These are phyloP conservation scores for Melanaphis sacchari DNA, from an alignment of 1,140 invertebrate species.

Conservation along the genomic window DNA sequence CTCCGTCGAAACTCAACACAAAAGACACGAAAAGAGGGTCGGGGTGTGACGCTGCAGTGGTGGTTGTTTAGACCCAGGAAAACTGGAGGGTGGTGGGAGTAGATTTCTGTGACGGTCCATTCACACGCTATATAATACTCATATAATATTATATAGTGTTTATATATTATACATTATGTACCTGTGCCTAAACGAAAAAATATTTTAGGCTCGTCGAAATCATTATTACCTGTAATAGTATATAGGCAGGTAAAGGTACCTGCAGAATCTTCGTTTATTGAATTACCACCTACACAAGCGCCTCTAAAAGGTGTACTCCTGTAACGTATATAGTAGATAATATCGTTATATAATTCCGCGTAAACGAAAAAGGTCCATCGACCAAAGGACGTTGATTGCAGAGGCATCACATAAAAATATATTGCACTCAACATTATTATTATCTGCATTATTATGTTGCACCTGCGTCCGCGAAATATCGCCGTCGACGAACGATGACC, in stretches of 20 bases:
- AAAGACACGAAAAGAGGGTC: not conserved
- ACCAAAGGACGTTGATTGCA: not conserved
- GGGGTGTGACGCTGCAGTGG: too few species aligned
- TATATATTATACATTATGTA: not conserved
- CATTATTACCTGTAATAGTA: not conserved
- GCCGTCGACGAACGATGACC: not conserved
- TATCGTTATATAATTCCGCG: not conserved
- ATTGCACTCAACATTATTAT: not conserved
- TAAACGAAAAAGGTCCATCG: conserved; percentile 22
- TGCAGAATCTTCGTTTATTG: conserved; percentile 22
- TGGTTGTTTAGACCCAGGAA: not conserved
- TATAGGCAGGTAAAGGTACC: not conserved
- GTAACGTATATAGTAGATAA: not conserved
- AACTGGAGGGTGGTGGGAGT: not conserved
- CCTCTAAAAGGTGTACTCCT: not conserved
- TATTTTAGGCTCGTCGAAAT: not conserved
- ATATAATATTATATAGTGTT: not conserved
- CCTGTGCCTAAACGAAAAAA: not conserved
- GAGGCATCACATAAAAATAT: not conserved
- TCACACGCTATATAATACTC: conserved; percentile 8
- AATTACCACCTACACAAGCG: not conserved
- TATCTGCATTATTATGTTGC: not conserved
- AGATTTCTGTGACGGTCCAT: conserved; percentile 29
- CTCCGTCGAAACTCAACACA: not conserved
- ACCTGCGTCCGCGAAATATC: not conserved